Percentiles rank a stretch among this genome's conserved stretches.
Evolutionary conservation across 2,113 vertebrate genomes (phyloP).

Genomic region (Albula glossodonta): DNA sequence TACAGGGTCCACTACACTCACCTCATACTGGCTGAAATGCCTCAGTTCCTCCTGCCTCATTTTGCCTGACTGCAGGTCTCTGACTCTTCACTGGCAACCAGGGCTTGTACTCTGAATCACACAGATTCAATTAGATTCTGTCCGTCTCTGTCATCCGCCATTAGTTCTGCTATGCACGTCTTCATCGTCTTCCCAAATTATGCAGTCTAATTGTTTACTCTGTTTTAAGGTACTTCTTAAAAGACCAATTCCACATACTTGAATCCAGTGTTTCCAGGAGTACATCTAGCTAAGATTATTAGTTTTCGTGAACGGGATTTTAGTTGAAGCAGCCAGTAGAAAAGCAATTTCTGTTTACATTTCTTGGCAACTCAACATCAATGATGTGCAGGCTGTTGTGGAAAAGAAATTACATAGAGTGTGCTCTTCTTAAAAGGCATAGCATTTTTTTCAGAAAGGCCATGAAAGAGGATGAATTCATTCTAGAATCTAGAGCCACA

Average conservation of each 20-base stretch:
- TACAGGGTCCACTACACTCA: neutral
- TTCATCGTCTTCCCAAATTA: neutral
- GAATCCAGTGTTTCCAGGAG: neutral
- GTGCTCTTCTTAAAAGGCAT: neutral
- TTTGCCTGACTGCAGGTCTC: neutral
- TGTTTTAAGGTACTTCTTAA: neutral
- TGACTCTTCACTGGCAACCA: slow-evolving; percentile 1
- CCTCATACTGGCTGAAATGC: neutral
- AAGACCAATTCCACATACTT: slow-evolving; percentile 16
- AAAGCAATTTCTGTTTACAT: neutral
- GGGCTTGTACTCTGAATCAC: neutral
- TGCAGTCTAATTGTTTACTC: neutral
- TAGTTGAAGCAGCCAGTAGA: neutral
- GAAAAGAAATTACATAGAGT: neutral
- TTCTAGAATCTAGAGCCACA: neutral
- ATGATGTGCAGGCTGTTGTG: neutral
- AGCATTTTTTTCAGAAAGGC: neutral
- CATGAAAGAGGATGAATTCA: neutral
- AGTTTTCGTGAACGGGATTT: neutral
- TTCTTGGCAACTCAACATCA: neutral
- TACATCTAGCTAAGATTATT: neutral
- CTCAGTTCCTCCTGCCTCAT: neutral
- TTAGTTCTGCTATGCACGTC: neutral
- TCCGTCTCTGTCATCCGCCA: neutral
- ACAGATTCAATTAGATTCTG: neutral